Percentiles rank a stretch among this genome's conserved stretches.
Evolutionary conservation across 2,888 invertebrate genomes (phyloP).

Genomic region (Ectemnius cavifrons): DNA sequence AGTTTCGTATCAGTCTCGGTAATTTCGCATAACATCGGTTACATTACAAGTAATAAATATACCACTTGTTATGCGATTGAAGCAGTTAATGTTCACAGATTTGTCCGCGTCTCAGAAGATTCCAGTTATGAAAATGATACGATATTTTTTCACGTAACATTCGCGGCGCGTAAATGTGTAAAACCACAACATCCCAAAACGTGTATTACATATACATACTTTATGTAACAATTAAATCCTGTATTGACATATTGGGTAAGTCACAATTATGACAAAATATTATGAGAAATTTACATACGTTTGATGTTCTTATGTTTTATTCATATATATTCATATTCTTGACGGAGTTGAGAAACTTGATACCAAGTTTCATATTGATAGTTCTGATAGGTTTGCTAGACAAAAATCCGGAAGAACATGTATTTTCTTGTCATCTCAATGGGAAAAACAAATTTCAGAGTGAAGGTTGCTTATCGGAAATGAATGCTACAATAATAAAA

Average conservation of each 20-base stretch:
- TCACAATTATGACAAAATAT: not conserved
- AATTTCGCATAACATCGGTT: too few relatives aligned
- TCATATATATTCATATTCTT: too few relatives aligned
- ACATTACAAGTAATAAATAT: too few relatives aligned
- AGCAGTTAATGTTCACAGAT: slow-evolving; percentile 2
- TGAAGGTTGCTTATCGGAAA: too few relatives aligned
- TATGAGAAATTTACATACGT: not conserved
- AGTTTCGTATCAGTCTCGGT: too few relatives aligned
- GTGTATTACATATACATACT: not conserved
- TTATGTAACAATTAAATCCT: not conserved
- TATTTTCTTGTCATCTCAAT: too few relatives aligned
- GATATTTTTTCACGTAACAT: slow-evolving; percentile 3
- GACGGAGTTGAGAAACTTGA: too few relatives aligned
- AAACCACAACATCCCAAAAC: slow-evolving; percentile 1
- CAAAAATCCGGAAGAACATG: too few relatives aligned
- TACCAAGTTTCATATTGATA: too few relatives aligned
- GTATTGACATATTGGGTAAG: not conserved
- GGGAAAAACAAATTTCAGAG: too few relatives aligned
- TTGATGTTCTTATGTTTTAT: not conserved
- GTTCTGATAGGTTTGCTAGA: too few relatives aligned
- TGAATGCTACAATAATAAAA: too few relatives aligned
- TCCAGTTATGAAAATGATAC: not conserved
- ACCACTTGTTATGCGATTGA: not conserved
- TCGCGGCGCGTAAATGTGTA: not conserved
- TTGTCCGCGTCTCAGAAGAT: not conserved